Evolutionary conservation across 1,140 invertebrate species (phyloP).

Genomic region (Temnothorax nylanderi): DNA sequence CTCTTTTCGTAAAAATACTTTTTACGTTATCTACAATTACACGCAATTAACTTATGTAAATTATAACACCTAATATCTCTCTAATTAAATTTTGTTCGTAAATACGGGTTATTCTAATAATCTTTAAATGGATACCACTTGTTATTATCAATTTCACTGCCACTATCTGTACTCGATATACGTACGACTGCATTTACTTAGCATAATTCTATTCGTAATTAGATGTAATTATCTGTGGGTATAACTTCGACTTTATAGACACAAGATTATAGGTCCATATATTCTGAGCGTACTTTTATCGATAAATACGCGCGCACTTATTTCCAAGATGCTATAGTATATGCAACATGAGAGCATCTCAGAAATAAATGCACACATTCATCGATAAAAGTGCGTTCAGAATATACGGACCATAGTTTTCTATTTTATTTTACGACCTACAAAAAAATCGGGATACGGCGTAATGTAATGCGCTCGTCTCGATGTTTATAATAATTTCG

Average conservation of each 20-base stretch:
- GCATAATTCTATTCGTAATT: neutral
- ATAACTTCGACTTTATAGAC: neutral
- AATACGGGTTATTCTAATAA: neutral
- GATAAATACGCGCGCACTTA: too few relatives aligned
- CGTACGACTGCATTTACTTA: neutral
- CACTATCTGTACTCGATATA: neutral
- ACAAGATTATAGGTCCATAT: too few relatives aligned
- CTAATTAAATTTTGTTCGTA: constrained; percentile 37
- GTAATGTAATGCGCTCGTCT: neutral
- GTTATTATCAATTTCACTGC: neutral
- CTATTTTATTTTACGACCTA: neutral
- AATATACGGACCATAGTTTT: neutral
- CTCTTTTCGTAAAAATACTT: neutral
- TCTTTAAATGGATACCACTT: neutral
- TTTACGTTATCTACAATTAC: neutral
- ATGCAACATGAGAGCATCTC: too few relatives aligned
- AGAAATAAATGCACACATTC: too few relatives aligned
- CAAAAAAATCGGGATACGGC: neutral
- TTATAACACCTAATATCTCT: neutral
- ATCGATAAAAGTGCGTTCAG: too few relatives aligned
- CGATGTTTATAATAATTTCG: neutral
- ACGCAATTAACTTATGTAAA: neutral
- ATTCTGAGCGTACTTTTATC: too few relatives aligned
- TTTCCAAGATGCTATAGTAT: too few relatives aligned
- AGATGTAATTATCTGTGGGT: neutral